A percentile compares a stretch with the other conserved stretches of the same genome.
Conservation (phyloP, 2,113 vertebrate genomes). For the Ailurus styani region DNA sequence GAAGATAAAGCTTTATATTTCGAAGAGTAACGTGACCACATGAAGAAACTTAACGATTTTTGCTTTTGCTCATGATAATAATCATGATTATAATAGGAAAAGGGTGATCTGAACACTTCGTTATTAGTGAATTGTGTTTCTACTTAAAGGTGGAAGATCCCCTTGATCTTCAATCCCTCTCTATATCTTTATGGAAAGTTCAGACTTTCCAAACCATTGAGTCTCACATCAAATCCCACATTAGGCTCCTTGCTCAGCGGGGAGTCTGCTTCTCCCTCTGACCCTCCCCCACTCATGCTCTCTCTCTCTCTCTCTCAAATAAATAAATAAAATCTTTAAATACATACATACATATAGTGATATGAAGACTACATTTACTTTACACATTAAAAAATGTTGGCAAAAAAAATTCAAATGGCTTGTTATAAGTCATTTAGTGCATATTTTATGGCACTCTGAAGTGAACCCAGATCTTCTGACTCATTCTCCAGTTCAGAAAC, state of each 20-base stretch:
- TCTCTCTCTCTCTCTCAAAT: too few species aligned
- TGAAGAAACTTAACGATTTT: background rate
- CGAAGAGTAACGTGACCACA: background rate
- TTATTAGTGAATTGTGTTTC: background rate
- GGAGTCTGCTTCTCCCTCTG: too few species aligned
- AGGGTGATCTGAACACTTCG: background rate
- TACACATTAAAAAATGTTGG: background rate
- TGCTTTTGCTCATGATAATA: background rate
- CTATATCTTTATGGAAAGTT: constrained; percentile 1
- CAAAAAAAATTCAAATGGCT: background rate
- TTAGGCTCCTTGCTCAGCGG: too few species aligned
- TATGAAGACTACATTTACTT: background rate
- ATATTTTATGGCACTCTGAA: background rate
- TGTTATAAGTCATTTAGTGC: background rate
- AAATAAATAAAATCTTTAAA: too few species aligned
- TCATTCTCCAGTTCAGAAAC: background rate
- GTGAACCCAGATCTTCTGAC: background rate
- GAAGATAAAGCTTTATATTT: background rate
- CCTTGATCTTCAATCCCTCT: constrained; percentile 7
- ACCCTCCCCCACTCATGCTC: too few species aligned
- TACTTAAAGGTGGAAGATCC: background rate
- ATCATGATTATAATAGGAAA: background rate
- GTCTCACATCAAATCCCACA: too few species aligned
- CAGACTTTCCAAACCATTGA: constrained; percentile 1
- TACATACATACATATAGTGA: too few species aligned